These are phyloP conservation scores for Ploceus nigricollis DNA, from an alignment of 2,113 vertebrate species.

Conservation along the genomic window DNA sequence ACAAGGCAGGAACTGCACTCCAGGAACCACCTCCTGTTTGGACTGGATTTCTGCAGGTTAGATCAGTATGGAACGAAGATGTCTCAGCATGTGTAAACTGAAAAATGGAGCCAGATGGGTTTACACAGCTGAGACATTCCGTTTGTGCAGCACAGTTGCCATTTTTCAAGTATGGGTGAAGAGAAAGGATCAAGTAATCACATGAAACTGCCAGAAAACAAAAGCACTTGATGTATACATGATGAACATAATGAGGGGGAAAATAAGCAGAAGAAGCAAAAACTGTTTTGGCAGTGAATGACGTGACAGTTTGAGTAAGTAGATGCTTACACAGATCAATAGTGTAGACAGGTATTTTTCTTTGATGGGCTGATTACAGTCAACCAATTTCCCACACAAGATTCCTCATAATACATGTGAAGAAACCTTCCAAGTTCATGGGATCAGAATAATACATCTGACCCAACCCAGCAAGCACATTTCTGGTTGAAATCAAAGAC, in stretches of 20 bases:
- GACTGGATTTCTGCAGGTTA: neutral
- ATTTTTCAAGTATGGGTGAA: slow-evolving; percentile 38
- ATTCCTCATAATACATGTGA: neutral
- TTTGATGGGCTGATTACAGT: neutral
- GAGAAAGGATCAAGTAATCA: slow-evolving; percentile 24
- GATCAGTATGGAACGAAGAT: neutral
- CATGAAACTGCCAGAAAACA: neutral
- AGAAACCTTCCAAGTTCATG: neutral
- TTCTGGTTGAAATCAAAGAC: slow-evolving; percentile 2
- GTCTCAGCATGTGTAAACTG: neutral
- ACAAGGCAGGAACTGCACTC: neutral
- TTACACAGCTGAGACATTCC: neutral
- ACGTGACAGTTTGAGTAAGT: neutral
- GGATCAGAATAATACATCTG: neutral
- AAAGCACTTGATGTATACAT: neutral
- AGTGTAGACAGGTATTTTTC: slow-evolving; percentile 7
- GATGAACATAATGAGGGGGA: neutral
- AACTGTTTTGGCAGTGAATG: neutral
- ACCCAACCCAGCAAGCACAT: neutral
- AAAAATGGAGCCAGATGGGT: neutral
- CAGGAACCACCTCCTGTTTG: neutral
- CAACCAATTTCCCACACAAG: neutral
- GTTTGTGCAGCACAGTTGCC: neutral
- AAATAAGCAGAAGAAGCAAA: neutral
- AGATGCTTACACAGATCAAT: neutral